phyloP scores from a whole-genome alignment of 2,113 vertebrate species.

The Ictidomys tridecemlineatus region DNA sequence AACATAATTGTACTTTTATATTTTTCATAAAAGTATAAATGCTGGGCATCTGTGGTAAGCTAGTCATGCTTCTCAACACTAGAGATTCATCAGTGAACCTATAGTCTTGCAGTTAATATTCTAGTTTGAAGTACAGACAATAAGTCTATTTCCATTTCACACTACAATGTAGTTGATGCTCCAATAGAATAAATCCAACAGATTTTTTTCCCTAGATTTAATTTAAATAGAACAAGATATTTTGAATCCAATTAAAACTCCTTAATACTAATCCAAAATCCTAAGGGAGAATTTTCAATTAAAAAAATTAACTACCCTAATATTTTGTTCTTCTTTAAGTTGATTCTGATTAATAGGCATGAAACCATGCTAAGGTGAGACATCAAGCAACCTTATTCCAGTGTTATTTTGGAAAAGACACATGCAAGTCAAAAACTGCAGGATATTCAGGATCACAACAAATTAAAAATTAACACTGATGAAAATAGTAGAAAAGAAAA shows the following conservation, averaged over 20 bases:
- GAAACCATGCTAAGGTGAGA: not conserved
- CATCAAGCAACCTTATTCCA: not conserved
- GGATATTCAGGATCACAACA: not conserved
- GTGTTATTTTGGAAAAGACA: not conserved
- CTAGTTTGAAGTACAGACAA: not conserved
- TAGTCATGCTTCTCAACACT: not conserved
- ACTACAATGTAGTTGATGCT: not conserved
- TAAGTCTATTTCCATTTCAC: not conserved
- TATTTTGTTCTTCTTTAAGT: not conserved
- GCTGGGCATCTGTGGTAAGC: not conserved
- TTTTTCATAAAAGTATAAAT: not conserved
- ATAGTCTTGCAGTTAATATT: not conserved
- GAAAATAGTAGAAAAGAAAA: not conserved
- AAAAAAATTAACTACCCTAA: not conserved
- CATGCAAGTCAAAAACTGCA: not conserved
- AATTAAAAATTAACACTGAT: not conserved
- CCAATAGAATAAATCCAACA: not conserved
- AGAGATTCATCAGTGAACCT: not conserved
- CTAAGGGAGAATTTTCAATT: not conserved
- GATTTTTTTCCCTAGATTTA: not conserved
- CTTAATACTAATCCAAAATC: not conserved
- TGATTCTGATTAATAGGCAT: not conserved
- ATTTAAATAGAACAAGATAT: not conserved
- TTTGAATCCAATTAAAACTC: not conserved
- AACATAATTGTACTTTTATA: not conserved